Evolutionary conservation across 37 sponge, comb jelly and placozoan species (phyloP).

Genomic region (Aphrocallistes beatrix): DNA sequence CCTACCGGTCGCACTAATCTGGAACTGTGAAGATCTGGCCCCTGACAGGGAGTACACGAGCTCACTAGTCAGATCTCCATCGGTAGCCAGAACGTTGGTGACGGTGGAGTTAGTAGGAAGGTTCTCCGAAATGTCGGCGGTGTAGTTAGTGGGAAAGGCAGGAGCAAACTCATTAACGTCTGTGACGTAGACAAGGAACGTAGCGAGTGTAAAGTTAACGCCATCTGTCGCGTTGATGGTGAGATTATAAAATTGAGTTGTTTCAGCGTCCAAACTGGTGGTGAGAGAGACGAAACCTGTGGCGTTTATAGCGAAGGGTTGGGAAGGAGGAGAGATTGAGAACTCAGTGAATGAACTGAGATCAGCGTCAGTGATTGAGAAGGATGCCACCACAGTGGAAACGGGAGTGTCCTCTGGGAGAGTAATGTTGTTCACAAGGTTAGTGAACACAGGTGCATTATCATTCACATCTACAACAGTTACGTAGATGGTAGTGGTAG

Average conservation of each 20-base stretch:
- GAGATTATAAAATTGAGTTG: neutral
- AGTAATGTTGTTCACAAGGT: neutral
- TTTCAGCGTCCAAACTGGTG: neutral
- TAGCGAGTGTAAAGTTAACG: neutral
- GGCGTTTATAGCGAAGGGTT: neutral
- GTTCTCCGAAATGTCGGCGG: slow-evolving; percentile 18
- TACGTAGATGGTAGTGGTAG: neutral
- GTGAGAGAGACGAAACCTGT: neutral
- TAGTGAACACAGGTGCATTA: neutral
- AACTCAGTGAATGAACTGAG: neutral
- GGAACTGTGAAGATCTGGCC: neutral
- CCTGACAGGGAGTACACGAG: neutral
- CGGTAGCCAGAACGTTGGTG: slow-evolving; percentile 28
- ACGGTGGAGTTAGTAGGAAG: neutral
- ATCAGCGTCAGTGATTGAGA: slow-evolving; percentile 26
- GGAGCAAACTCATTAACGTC: neutral
- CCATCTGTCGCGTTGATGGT: neutral
- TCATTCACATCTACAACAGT: neutral
- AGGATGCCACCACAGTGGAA: slow-evolving; percentile 12
- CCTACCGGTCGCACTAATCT: neutral
- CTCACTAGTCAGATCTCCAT: slow-evolving; percentile 12
- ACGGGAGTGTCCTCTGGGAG: slow-evolving; percentile 25
- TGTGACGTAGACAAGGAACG: neutral
- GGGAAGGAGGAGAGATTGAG: neutral
- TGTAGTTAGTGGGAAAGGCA: neutral